Conservation (phyloP, 2,888 invertebrate genomes). For the Dichetophora obliterata region DNA sequence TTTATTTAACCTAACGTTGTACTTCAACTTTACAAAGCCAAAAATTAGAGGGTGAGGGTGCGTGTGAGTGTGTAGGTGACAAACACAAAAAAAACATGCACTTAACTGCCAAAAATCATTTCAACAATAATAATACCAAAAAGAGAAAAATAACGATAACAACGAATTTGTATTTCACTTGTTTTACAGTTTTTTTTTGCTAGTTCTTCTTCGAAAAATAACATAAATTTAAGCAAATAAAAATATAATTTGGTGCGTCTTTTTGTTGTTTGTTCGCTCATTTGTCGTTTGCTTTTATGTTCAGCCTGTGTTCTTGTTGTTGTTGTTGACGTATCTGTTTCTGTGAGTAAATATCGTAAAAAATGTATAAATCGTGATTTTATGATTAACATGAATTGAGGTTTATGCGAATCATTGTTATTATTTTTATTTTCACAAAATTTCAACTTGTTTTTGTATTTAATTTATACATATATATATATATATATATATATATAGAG, state of each 20-base stretch:
- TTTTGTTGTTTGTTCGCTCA: slow-evolving; percentile 4
- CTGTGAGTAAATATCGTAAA: slow-evolving; percentile 51
- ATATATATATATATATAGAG: no score
- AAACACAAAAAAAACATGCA: not conserved
- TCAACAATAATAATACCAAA: not conserved
- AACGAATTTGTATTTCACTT: not conserved
- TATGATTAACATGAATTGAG: slow-evolving; percentile 55
- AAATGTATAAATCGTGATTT: slow-evolving; percentile 53
- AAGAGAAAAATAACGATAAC: not conserved
- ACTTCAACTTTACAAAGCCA: not conserved
- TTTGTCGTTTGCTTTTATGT: not conserved
- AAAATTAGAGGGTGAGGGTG: no score
- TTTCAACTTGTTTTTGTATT: no score
- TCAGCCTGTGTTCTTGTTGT: not conserved
- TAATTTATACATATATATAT: no score
- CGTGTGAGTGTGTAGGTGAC: no score
- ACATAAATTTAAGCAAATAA: not conserved
- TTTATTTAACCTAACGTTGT: no score
- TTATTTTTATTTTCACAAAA: no score
- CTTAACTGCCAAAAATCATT: not conserved
- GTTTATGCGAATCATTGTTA: not conserved
- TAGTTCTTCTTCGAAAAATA: slow-evolving; percentile 41
- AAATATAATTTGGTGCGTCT: not conserved
- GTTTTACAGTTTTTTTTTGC: slow-evolving; percentile 29
- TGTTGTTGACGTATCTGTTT: slow-evolving; percentile 43